A percentile compares a stretch with the other conserved stretches of the same genome.
Evolutionary conservation across 2,797 vertebrate species (phyloP).

Genomic region (Schizopygopsis pylzovi): DNA sequence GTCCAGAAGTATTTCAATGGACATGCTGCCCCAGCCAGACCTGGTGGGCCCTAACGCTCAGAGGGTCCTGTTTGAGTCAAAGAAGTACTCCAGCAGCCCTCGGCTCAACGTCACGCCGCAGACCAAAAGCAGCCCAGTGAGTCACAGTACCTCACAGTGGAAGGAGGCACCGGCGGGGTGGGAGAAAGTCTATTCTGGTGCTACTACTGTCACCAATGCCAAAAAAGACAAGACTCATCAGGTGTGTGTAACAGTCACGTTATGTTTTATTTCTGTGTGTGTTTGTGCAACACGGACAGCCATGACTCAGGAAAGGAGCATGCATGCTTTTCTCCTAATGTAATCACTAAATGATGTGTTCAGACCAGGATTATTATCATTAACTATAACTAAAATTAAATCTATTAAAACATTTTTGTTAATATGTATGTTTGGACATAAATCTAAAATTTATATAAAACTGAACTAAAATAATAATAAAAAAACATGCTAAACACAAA

Average conservation of each 20-base stretch:
- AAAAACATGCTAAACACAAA: neutral
- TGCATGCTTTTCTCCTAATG: neutral
- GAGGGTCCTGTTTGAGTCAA: slow-evolving; percentile 77
- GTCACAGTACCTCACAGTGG: slow-evolving; percentile 60
- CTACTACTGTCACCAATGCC: slow-evolving; percentile 12
- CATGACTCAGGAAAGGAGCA: neutral
- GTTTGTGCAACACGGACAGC: neutral
- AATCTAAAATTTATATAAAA: neutral
- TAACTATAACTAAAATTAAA: neutral
- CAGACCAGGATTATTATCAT: neutral
- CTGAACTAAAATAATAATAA: neutral
- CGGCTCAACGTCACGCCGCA: slow-evolving; percentile 38
- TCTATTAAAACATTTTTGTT: neutral
- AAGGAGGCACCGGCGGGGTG: neutral
- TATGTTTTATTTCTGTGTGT: slow-evolving; percentile 18
- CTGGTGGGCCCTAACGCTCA: slow-evolving; percentile 67
- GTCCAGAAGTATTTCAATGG: slow-evolving; percentile 77
- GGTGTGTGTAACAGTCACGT: slow-evolving; percentile 50
- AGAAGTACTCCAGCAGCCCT: slow-evolving; percentile 63
- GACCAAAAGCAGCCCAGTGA: neutral
- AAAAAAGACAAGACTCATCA: slow-evolving; percentile 57
- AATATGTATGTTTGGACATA: neutral
- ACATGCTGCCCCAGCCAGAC: slow-evolving; percentile 68
- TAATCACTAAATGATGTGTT: neutral
- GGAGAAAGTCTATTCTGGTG: slow-evolving; percentile 59